Percentiles rank a stretch among this genome's conserved stretches.
Evolutionary conservation across 2,888 invertebrate genomes (phyloP).

Genomic region (Cephalotes varians): DNA sequence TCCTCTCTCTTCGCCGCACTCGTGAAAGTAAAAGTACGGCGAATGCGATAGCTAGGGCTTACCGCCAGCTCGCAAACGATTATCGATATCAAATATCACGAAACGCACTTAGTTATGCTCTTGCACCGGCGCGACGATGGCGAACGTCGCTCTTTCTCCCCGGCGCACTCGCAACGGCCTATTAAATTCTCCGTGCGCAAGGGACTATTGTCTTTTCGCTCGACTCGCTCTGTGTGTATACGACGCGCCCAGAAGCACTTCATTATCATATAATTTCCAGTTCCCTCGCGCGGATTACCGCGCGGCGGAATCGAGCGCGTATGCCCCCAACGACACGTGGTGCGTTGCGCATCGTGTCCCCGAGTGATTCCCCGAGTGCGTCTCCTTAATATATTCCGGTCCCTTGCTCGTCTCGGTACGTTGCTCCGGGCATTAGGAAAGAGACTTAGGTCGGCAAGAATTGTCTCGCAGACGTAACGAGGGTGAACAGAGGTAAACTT

Average conservation of each 20-base stretch:
- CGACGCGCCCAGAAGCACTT: conserved; percentile 72
- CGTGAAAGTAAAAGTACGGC: conserved; percentile 78
- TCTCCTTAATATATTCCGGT: conserved; percentile 71
- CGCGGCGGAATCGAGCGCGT: conserved; percentile 64
- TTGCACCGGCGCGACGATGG: conserved; percentile 48
- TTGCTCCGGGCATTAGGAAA: conserved; percentile 71
- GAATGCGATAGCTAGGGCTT: conserved; percentile 69
- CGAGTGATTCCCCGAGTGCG: conserved; percentile 60
- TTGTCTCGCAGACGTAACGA: conserved; percentile 69
- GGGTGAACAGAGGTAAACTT: conserved; percentile 65
- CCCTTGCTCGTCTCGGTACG: conserved; percentile 64
- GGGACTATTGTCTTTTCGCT: conserved; percentile 79
- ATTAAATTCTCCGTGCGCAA: conserved; percentile 69
- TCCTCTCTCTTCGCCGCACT: conserved; percentile 51
- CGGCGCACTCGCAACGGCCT: conserved; percentile 63
- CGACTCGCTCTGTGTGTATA: conserved; percentile 59
- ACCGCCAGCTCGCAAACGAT: conserved; percentile 74
- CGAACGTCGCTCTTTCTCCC: conserved; percentile 8
- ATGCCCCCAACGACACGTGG: conserved; percentile 54
- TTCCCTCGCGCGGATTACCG: conserved; percentile 73
- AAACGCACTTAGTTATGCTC: conserved; percentile 82
- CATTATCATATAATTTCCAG: conserved; percentile 77
- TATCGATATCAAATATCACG: conserved; percentile 85
- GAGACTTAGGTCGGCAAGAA: conserved; percentile 70
- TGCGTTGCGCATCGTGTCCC: conserved; percentile 36